phyloP scores from a whole-genome alignment of 2,888 invertebrate genomes.

The Xanthia togata region DNA sequence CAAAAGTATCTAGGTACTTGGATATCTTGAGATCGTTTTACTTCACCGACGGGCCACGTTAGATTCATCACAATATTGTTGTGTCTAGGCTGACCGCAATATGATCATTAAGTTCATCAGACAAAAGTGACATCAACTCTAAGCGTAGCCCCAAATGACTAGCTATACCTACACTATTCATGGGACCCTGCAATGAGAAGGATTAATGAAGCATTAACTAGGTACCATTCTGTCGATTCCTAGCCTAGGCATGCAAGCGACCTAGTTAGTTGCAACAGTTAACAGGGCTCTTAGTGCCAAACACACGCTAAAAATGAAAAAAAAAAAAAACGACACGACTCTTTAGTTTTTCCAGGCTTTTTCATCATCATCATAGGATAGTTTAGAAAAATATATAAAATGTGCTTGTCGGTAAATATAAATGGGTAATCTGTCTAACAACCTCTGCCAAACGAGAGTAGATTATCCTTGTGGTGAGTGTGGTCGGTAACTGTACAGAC shows the following conservation, averaged over 20 bases:
- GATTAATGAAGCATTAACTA: conserved; percentile 25
- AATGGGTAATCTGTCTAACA: conserved; percentile 30
- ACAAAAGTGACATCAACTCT: not conserved
- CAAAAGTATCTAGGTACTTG: not conserved
- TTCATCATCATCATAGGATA: not conserved
- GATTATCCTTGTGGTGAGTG: conserved; percentile 58
- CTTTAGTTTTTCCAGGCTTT: not conserved
- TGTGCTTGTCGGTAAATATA: conserved; percentile 27
- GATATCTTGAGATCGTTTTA: conserved; percentile 14
- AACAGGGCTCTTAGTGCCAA: conserved; percentile 40
- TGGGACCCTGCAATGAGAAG: conserved; percentile 28
- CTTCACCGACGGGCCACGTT: not conserved
- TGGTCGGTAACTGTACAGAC: conserved; percentile 55
- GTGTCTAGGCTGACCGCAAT: not conserved
- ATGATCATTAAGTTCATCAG: not conserved
- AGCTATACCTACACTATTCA: conserved; percentile 5
- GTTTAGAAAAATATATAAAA: not conserved
- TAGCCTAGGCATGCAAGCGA: conserved; percentile 19
- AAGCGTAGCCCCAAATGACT: not conserved
- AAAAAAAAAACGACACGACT: not conserved
- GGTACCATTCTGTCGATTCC: conserved; percentile 21
- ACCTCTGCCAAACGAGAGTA: conserved; percentile 39
- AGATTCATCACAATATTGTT: not conserved
- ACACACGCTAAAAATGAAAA: conserved; percentile 29
- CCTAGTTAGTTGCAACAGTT: conserved; percentile 41